Evolutionary conservation across 2,797 vertebrate genomes (phyloP), one percentile per base, ranked within the genome.

Genomic region (Malurus splendens): DNA sequence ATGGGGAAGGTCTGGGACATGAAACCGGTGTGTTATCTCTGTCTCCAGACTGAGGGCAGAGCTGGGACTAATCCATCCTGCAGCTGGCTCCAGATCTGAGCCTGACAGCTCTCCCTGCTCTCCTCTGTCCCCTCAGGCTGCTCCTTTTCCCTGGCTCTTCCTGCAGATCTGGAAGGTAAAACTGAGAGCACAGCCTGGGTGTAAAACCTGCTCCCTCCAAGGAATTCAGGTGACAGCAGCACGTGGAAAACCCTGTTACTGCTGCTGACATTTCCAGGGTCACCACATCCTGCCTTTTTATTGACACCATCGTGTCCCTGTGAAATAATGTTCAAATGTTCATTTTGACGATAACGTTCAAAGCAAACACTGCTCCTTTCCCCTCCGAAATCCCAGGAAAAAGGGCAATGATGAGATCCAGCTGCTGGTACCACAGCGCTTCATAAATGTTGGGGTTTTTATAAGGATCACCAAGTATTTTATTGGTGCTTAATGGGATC

Each of bases 401-500:
- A 50, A 59, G 15, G 70, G 56, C 7, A 36, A 6, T 2, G 24
- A 67, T 61, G 77, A 70, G 70, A 74, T 80, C 42, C 93, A 93
- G 73, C 71, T 62, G 68, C 61, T 76, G 7, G 19, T 17, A 23
- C 86, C 83, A 25, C 57, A 59, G 57, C 78, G 60, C 44, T 88
- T 72, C 41, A 93, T 75, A 86, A 80, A 60, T 20, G 73, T 42
- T 89, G 93, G 84, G 77, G 55, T 55, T 68, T 89, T 61, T 57
- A 48, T 47, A 75, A 56, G 51, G 59, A 66, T 54, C 93, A 48
- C 66, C 9, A 15, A 64, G 42, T 39, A 18, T 52, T 91, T 90
- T 79, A 75, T 39, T 52, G 75, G 61, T 81, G 66, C 89, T 93
- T 93, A 62, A 90, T 30, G 24, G 13, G 64, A 93, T 72, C 47